Evolutionary conservation across 2,888 invertebrate genomes (phyloP).

Genomic region (Plemyria rubiginata): DNA sequence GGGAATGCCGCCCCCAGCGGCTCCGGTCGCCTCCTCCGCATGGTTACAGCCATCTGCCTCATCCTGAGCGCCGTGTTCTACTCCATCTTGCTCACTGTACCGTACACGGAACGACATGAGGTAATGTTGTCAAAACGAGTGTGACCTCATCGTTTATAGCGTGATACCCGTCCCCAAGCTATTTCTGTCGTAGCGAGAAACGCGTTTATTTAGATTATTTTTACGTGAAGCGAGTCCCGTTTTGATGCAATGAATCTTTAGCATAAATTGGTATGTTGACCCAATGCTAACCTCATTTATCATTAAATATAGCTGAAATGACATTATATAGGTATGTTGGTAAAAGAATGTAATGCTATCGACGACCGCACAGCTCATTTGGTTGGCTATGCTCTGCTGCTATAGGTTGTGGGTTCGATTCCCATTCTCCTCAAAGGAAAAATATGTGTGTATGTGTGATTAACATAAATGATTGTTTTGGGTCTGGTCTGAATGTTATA

Average conservation of each 20-base stretch:
- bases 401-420: too few species aligned
- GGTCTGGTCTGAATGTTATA: too few species aligned
- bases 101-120: slow-evolving; percentile 86
- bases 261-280: too few species aligned
- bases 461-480: too few species aligned
- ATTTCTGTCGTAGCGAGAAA: slow-evolving; percentile 15
- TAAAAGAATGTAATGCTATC: too few species aligned
- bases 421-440: too few species aligned
- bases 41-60: slow-evolving; percentile 88
- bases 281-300: too few species aligned
- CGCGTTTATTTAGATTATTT: slow-evolving; percentile 10
- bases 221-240: background rate
- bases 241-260: background rate
- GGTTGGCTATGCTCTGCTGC: too few species aligned
- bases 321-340: too few species aligned
- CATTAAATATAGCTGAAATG: too few species aligned
- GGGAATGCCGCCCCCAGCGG: slow-evolving; percentile 75
- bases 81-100: slow-evolving; percentile 87
- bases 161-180: slow-evolving; percentile 8
- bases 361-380: too few species aligned
- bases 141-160: slow-evolving; percentile 10
- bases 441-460: too few species aligned
- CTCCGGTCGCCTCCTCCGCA: slow-evolving; percentile 87
- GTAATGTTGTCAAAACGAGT: slow-evolving; percentile 49
- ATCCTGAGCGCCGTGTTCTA: slow-evolving; percentile 89